Conservation (phyloP, 2,113 vertebrate genomes). For the Chitala chitala region DNA sequence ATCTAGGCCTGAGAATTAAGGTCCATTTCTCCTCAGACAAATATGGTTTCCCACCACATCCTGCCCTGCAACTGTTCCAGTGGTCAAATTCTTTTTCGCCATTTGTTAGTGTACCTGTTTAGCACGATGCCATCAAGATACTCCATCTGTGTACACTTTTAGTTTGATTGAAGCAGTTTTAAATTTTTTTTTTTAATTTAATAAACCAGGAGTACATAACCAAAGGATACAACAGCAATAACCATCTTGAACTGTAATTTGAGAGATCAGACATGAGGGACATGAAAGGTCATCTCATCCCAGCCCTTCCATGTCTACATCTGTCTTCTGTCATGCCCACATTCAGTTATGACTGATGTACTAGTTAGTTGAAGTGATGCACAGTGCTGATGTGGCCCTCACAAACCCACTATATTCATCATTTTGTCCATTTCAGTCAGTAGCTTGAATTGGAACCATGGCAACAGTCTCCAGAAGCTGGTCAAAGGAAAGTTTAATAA, state of each 20-base stretch:
- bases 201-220: too few species aligned
- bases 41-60: too few species aligned
- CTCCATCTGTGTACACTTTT: too few species aligned
- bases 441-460: conserved; percentile 2
- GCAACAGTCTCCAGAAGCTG: not conserved
- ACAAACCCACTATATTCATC: conserved; percentile 30
- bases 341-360: conserved; percentile 21
- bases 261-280: not conserved
- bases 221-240: too few species aligned
- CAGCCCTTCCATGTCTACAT: not conserved
- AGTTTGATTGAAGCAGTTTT: too few species aligned
- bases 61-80: not conserved
- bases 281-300: not conserved
- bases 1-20: conserved; percentile 14
- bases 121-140: too few species aligned
- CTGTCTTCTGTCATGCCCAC: not conserved
- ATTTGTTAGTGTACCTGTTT: too few species aligned
- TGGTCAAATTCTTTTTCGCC: not conserved
- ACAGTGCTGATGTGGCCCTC: not conserved
- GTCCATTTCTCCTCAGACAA: not conserved
- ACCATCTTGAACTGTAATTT: too few species aligned
- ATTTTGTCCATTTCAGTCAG: conserved; percentile 29
- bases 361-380: conserved; percentile 25
- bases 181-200: too few species aligned
- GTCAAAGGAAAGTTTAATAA: not conserved